Evolutionary conservation across 1,140 invertebrate species (phyloP), one percentile per base, ranked within the genome.

Genomic region (Drosophila pectinifera): DNA sequence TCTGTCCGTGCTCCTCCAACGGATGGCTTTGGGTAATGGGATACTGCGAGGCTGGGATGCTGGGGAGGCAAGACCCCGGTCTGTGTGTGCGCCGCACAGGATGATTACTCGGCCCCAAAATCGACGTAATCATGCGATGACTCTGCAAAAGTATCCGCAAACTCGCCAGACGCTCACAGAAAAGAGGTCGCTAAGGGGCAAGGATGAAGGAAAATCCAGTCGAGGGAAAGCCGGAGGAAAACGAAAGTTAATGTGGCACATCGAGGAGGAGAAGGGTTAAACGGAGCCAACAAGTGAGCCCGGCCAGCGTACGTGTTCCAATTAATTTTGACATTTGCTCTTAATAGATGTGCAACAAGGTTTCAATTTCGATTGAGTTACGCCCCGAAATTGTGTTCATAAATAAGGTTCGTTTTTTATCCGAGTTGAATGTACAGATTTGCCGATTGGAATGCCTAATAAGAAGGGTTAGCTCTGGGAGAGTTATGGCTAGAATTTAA

Each of bases 41-140:
- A 54, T 48, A 53, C 64, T 22, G 16, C 8, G 38, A 62, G 4
- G 11, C 28, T 13, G 38, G 59, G 59, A 59, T 18, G 49, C 28
- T 11, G 24, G 36, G 14, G 14, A 10, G 38, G 38, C 41, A 42
- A 16, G 57, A 42, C 49, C 65, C 28, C 31, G 36, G 7, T 31
- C 49, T 41, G 65, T 6, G 38, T 67, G 63, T 65, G 63, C 75
- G 69, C 43, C 49, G 69, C 70, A 73, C 64, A 88, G 76, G 83
- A 86, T 86, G 83, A 86, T 86, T 86, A 72, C 75, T 83, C 56
- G 64, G 51, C 51, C 70, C 67, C 64, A 28, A 68, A 88, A 79
- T 76, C 62, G 75, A 83, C 79, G 75, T 86, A 88, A 85, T 88
- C 83, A 86, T 83, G 83, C 79, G 79, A 88, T 86, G 82, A 86